Conservation (phyloP, 1,140 invertebrate species). For the Pogonomyrmex californicus region DNA sequence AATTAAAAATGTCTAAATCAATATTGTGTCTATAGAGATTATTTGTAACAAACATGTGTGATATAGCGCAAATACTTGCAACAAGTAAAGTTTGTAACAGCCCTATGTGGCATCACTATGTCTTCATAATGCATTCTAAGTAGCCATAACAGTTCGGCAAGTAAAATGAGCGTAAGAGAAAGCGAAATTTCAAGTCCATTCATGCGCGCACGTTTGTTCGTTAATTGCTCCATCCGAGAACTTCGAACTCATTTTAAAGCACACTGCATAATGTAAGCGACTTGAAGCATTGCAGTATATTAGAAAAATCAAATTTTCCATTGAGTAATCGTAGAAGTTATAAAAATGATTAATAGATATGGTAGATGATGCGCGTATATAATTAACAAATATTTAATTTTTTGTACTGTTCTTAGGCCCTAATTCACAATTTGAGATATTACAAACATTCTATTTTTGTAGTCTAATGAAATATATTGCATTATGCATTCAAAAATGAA, state of each 20-base stretch:
- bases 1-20: background rate
- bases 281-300: background rate
- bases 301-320: background rate
- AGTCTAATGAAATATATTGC: background rate
- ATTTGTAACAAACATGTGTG: background rate
- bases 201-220: background rate
- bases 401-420: background rate
- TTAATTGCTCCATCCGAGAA: constrained; percentile 50
- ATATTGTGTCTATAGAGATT: constrained; percentile 19
- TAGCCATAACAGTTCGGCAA: constrained; percentile 25
- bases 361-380: background rate
- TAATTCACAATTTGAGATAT: background rate
- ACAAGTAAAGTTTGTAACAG: constrained; percentile 45
- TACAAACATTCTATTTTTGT: background rate
- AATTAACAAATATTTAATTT: background rate
- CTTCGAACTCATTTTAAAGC: background rate
- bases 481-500: constrained; percentile 28
- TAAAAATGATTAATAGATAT: background rate
- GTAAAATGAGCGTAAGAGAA: constrained; percentile 30
- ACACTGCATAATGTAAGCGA: background rate
- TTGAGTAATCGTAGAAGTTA: background rate
- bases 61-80: constrained; percentile 1
- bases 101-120: constrained; percentile 2
- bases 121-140: constrained; percentile 52
- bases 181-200: constrained; percentile 47